A percentile compares a stretch with the other conserved stretches of the same genome.
Evolutionary conservation across 2,113 vertebrate genomes (phyloP).

Genomic region (Onychostruthus taczanowskii): DNA sequence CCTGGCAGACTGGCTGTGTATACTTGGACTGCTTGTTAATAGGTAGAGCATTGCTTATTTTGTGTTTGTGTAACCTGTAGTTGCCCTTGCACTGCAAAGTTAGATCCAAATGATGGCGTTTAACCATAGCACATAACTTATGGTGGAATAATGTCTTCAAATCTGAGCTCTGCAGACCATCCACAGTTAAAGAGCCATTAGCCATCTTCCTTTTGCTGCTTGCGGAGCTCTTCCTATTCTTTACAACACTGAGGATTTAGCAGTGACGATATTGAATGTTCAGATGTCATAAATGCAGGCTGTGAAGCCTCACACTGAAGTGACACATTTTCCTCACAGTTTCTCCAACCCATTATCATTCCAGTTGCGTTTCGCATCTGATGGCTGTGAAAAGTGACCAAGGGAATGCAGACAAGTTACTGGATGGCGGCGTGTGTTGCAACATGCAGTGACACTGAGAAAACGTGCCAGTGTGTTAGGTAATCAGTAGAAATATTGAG

Average conservation of each 20-base stretch:
- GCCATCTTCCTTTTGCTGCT: not conserved
- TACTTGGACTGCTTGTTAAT: not conserved
- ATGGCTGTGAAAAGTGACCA: conserved; percentile 31
- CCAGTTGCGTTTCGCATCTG: not conserved
- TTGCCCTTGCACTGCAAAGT: not conserved
- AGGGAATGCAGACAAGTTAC: conserved; percentile 9
- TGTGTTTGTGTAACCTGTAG: not conserved
- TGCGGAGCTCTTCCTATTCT: not conserved
- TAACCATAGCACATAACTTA: not conserved
- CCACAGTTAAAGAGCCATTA: not conserved
- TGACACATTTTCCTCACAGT: not conserved
- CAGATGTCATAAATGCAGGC: not conserved
- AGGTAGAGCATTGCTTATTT: not conserved
- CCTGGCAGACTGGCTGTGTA: not conserved
- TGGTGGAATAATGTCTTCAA: not conserved
- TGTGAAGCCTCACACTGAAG: not conserved
- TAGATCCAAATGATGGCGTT: not conserved
- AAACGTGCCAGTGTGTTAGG: conserved; percentile 39
- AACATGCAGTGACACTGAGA: conserved; percentile 7
- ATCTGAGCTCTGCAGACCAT: not conserved
- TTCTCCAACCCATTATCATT: conserved; percentile 13
- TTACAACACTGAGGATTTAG: not conserved
- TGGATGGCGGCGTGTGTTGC: conserved; percentile 26
- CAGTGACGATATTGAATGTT: not conserved
- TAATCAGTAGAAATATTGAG: conserved; percentile 57